These are phyloP conservation scores for Morelia viridis DNA, from an alignment of 2,797 vertebrate genomes.

Conservation along the genomic window DNA sequence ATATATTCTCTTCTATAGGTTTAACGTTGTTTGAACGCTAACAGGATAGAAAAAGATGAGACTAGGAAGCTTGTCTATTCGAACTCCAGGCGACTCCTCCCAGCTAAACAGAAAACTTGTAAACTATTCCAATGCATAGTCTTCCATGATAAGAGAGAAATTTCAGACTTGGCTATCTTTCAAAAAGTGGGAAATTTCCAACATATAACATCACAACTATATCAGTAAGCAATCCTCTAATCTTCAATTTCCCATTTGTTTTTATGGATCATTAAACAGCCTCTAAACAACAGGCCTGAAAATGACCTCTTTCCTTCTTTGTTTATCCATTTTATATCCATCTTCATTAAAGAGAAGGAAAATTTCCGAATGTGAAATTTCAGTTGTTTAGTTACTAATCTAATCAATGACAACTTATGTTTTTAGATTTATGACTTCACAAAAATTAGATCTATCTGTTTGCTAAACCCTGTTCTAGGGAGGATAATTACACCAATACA, in stretches of 20 bases:
- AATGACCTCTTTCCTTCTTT: conserved; percentile 38
- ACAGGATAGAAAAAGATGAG: background rate
- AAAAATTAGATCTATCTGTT: conserved; percentile 73
- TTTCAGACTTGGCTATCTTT: conserved; percentile 10
- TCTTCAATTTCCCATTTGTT: conserved; percentile 28
- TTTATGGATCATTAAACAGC: conserved; percentile 4
- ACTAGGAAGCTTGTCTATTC: background rate
- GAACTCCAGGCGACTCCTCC: background rate
- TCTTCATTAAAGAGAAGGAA: conserved; percentile 47
- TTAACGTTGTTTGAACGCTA: background rate
- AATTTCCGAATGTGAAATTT: conserved; percentile 58
- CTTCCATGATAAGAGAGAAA: background rate
- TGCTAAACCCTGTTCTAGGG: conserved; percentile 66
- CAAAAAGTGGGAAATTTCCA: background rate
- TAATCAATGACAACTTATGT: conserved; percentile 63
- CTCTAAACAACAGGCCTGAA: conserved; percentile 49
- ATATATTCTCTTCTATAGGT: no score
- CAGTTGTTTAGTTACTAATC: conserved; percentile 59
- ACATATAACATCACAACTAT: background rate
- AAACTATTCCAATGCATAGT: background rate
- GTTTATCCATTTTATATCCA: conserved; percentile 44
- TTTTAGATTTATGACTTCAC: conserved; percentile 64
- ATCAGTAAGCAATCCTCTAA: conserved; percentile 2
- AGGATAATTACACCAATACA: conserved; percentile 75
- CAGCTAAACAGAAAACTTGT: background rate